Evolutionary conservation across 2,797 vertebrate genomes (phyloP), one percentile per base, ranked within the genome.

Genomic region (Apodemus agrarius): DNA sequence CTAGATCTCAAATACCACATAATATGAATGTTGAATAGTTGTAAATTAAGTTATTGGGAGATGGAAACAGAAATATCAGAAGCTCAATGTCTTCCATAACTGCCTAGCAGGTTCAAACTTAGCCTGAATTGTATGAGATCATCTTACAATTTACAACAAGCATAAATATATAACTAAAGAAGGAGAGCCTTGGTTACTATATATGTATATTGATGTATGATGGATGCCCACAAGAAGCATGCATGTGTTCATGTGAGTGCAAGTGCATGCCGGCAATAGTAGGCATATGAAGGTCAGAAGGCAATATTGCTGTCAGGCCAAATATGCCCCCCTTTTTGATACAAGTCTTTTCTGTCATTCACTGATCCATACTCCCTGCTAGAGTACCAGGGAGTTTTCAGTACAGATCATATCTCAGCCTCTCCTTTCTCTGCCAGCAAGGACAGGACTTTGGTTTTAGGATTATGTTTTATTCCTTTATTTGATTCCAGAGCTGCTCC

Each of bases 381-480:
- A 8, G 1, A 4, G 3, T 12, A 34, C 19, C 14, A 34, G 61
- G 17, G 1, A 49, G 9, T 3, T 31, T 61, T 3, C 6, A 67
- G 5, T 46, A 29, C 12, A 49, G 40, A 19, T 67, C 61, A 31
- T 21, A 5, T 34, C 10, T 84, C 17, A 49, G 31, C 29, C 2
- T 84, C 40, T 46, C 29, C 31, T 43, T 6, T 43, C 43, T 46
- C 4, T 84, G 16, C 9, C 26, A 21, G 40, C 11, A 46, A 4
- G 37, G 16, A 21, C 9, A 83, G 40, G 1, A 84, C 67, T 69
- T 69, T 69, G 67, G 43, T 43, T 69, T 69, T 69, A 14, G 61
- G 26, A 12, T 65, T 65, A n/a, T 69, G 16, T n/a, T n/a, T 69
- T n/a, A 69, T 69, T 69, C 67, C 16, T 69, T 69, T 69, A n/a